phyloP scores from a whole-genome alignment of 2,797 vertebrate species.

The Microcaecilia unicolor region DNA sequence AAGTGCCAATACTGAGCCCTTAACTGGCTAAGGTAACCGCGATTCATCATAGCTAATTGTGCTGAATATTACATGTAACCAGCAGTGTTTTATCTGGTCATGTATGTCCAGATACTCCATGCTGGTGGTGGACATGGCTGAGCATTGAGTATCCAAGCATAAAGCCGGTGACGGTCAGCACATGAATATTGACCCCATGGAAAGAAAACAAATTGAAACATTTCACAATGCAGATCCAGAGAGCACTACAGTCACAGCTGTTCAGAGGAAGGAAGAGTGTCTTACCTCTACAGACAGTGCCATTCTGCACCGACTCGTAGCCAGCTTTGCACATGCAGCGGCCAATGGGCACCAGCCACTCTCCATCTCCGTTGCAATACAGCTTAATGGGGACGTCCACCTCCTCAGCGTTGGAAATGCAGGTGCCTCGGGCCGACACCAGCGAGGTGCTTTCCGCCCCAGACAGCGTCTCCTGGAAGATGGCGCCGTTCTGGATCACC shows the following conservation, averaged over 20 bases:
- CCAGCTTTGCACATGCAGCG: conserved; percentile 88
- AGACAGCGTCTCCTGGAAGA: conserved; percentile 84
- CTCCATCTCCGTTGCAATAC: conserved; percentile 90
- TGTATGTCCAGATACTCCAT: too few relatives aligned
- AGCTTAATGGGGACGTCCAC: conserved; percentile 93
- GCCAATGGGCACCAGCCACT: conserved; percentile 94
- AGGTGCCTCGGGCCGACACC: conserved; percentile 82
- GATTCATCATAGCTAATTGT: too few relatives aligned
- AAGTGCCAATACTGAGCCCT: too few relatives aligned
- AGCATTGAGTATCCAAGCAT: too few relatives aligned
- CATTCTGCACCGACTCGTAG: conserved; percentile 75
- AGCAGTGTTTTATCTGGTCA: too few relatives aligned
- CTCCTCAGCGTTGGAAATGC: conserved; percentile 83
- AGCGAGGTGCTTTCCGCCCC: conserved; percentile 90
- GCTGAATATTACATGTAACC: too few relatives aligned
- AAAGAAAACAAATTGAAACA: too few relatives aligned
- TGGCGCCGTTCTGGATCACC: conserved; percentile 75
- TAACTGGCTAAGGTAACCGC: too few relatives aligned
- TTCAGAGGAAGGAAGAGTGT: rapidly evolving
- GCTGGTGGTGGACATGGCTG: too few relatives aligned
- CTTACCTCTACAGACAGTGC: conserved; percentile 83
- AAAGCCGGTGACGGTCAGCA: too few relatives aligned
- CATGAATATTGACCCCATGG: too few relatives aligned
- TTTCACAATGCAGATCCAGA: too few relatives aligned
- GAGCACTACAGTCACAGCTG: rapidly evolving